Conservation (phyloP, 2,797 vertebrate species). For the Odontamblyopus lacepedii region DNA sequence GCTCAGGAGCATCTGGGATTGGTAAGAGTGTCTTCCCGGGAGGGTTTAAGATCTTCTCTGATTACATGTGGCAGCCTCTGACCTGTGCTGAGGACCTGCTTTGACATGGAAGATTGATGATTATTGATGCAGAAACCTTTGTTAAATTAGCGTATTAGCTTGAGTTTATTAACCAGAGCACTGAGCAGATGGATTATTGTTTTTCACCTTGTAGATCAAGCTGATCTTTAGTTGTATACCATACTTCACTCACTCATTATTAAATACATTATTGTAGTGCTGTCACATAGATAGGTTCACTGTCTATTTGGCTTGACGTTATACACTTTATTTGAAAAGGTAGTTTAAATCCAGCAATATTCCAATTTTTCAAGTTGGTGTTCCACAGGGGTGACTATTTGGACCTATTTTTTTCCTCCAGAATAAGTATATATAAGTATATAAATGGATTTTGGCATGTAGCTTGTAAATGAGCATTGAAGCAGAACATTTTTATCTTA, state of each 20-base stretch:
- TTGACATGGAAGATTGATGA: conserved; percentile 79
- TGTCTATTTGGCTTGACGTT: no score
- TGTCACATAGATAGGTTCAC: no score
- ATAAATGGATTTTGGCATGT: conserved; percentile 21
- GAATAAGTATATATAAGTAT: neutral
- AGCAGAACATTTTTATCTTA: no score
- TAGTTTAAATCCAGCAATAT: neutral
- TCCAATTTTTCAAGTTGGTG: neutral
- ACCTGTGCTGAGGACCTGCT: conserved; percentile 70
- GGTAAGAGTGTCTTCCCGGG: conserved; percentile 67
- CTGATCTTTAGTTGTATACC: neutral
- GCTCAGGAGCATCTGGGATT: conserved; percentile 71
- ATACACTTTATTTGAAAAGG: no score
- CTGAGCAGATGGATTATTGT: conserved; percentile 60
- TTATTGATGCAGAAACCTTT: conserved; percentile 80
- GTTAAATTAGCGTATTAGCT: conserved; percentile 67
- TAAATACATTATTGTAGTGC: no score
- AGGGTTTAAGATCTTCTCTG: conserved; percentile 76
- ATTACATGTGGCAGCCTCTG: conserved; percentile 81
- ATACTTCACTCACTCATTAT: no score
- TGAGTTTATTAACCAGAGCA: conserved; percentile 50
- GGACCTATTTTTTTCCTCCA: neutral
- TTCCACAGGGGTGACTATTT: neutral
- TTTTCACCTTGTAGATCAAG: conserved; percentile 59
- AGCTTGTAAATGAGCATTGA: conserved; percentile 34